Conservation (phyloP, 2,797 vertebrate species). For the Lacerta bilineata region DNA sequence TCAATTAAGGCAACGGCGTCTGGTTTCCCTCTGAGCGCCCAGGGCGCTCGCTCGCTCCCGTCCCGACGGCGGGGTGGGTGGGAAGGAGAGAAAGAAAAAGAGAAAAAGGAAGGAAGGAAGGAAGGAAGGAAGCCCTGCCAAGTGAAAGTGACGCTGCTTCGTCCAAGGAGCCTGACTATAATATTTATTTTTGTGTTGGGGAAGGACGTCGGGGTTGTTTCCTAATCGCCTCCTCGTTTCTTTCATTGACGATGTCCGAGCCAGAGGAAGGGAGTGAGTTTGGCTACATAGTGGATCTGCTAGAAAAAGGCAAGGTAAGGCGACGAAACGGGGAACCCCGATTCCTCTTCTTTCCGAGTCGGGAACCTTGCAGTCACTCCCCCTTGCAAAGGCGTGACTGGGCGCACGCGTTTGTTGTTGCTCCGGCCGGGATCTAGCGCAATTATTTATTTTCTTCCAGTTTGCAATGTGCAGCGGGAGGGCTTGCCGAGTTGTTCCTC, state of each 20-base stretch:
- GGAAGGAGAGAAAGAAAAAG: no score
- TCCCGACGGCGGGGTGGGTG: not conserved
- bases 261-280: constrained; percentile 86
- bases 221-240: not conserved
- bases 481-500: no score
- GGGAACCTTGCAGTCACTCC: no score
- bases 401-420: not conserved
- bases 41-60: not conserved
- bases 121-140: no score
- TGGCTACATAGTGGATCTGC: constrained; percentile 88
- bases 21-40: not conserved
- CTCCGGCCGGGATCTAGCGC: not conserved
- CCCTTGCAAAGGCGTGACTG: not conserved
- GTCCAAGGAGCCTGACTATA: not conserved
- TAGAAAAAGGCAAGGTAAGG: constrained; percentile 91
- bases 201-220: not conserved
- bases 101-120: no score
- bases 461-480: no score
- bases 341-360: not conserved
- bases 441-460: no score
- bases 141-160: not conserved
- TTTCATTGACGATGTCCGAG: constrained; percentile 81
- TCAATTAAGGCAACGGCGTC: not conserved
- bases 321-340: rapidly evolving
- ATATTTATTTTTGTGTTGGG: not conserved